phyloP scores from a whole-genome alignment of 1,140 invertebrate species.

The Eriosoma lanigerum region DNA sequence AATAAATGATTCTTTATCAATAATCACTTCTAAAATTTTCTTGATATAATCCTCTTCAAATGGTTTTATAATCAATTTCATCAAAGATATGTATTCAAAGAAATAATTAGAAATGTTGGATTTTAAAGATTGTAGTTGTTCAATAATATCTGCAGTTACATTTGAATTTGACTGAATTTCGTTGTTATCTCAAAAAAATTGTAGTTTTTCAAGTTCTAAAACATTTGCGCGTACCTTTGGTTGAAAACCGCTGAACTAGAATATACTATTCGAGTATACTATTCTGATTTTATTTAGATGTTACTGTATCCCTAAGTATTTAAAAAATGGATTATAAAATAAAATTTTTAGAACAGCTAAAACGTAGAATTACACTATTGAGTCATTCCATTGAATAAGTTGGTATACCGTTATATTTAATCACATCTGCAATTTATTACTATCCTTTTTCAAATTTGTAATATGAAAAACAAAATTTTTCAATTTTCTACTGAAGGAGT shows the following conservation, averaged over 20 bases:
- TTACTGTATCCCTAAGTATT: too few relatives aligned
- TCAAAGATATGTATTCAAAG: neutral
- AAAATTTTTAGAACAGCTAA: too few relatives aligned
- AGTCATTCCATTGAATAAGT: too few relatives aligned
- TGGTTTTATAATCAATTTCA: neutral
- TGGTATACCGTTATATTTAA: too few relatives aligned
- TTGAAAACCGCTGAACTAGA: too few relatives aligned
- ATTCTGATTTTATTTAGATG: too few relatives aligned
- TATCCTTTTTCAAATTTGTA: too few relatives aligned
- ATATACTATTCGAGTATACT: too few relatives aligned
- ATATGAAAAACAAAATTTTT: neutral
- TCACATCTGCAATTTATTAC: too few relatives aligned
- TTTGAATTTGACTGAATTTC: conserved; percentile 9
- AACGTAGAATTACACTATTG: too few relatives aligned
- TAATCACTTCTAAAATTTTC: neutral
- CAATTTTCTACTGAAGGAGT: neutral
- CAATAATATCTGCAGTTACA: conserved; percentile 6
- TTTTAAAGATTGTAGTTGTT: conserved; percentile 20
- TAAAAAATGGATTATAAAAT: too few relatives aligned
- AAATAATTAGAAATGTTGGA: neutral
- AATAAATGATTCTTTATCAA: conserved; percentile 6
- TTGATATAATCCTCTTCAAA: conserved; percentile 1
- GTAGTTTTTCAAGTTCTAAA: neutral
- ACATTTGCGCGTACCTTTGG: too few relatives aligned
- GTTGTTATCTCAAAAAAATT: neutral